A percentile compares a stretch with the other conserved stretches of the same genome.
Evolutionary conservation across 2,888 invertebrate species (phyloP).

Genomic region (Acanthosoma haemorrhoidale): DNA sequence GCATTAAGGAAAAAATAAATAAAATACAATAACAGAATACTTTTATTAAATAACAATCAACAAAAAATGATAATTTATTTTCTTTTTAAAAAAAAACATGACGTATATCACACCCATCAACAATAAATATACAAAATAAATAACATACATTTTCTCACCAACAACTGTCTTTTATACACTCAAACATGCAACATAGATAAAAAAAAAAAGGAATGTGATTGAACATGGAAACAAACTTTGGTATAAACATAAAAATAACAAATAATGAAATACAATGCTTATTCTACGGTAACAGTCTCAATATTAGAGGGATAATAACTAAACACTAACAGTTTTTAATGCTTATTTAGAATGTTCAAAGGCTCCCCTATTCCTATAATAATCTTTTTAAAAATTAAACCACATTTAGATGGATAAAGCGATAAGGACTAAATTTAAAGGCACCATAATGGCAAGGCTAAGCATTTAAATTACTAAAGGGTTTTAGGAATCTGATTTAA

Average conservation of each 20-base stretch:
- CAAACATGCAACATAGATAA: neutral
- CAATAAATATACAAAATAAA: slow-evolving; percentile 29
- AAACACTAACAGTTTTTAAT: neutral
- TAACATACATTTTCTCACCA: slow-evolving; percentile 19
- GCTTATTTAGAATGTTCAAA: neutral
- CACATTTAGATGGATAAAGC: neutral
- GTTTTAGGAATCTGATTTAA: neutral
- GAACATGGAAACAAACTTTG: slow-evolving; percentile 24
- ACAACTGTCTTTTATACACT: slow-evolving; percentile 21
- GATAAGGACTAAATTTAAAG: neutral
- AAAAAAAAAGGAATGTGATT: slow-evolving; percentile 21
- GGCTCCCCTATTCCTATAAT: slow-evolving; percentile 5
- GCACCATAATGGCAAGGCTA: neutral
- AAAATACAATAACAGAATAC: neutral
- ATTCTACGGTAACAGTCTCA: slow-evolving; percentile 27
- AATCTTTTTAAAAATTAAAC: neutral
- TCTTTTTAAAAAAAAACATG: slow-evolving; percentile 1
- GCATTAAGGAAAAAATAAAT: no score
- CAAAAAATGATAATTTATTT: slow-evolving; percentile 20
- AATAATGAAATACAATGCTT: slow-evolving; percentile 16
- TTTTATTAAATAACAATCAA: slow-evolving; percentile 17
- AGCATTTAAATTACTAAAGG: neutral
- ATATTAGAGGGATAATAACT: slow-evolving; percentile 22
- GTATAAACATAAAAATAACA: slow-evolving; percentile 22
- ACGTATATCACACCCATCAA: slow-evolving; percentile 14